Evolutionary conservation across 2,113 vertebrate species (phyloP).

Genomic region (Pachycephala philippinensis): DNA sequence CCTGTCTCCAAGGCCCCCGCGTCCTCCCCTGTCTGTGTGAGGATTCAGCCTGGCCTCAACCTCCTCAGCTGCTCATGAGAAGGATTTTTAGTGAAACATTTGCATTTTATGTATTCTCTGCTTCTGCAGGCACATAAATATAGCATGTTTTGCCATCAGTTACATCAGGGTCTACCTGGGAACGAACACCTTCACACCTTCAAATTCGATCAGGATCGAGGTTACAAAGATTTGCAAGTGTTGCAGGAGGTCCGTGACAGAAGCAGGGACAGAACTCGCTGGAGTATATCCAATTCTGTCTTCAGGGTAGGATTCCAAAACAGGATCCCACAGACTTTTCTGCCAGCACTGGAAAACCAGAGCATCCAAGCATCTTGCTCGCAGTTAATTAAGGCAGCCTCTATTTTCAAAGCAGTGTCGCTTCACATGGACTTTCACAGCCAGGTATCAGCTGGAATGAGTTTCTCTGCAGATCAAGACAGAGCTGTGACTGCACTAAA

Average conservation of each 20-base stretch:
- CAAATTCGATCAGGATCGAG: accelerated
- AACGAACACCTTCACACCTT: not conserved
- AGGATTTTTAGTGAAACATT: not conserved
- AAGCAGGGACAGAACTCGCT: not conserved
- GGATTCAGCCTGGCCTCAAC: not conserved
- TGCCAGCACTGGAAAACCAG: not conserved
- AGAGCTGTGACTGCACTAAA: not conserved
- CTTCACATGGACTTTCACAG: not conserved
- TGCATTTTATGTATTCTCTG: not conserved
- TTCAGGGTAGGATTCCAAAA: not conserved
- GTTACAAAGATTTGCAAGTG: not conserved
- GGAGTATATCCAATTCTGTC: not conserved
- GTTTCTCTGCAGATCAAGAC: not conserved
- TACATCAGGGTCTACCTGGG: not conserved
- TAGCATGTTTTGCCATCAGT: not conserved
- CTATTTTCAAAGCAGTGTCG: not conserved
- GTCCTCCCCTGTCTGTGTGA: not conserved
- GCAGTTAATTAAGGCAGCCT: not conserved
- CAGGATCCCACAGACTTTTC: not conserved
- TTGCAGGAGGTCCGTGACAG: not conserved
- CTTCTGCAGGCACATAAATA: not conserved
- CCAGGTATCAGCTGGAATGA: not conserved
- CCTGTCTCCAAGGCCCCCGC: not conserved
- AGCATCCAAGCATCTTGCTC: not conserved
- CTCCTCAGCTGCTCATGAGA: not conserved